Evolutionary conservation across 2,113 vertebrate genomes (phyloP).

Genomic region (Cebus imitator): DNA sequence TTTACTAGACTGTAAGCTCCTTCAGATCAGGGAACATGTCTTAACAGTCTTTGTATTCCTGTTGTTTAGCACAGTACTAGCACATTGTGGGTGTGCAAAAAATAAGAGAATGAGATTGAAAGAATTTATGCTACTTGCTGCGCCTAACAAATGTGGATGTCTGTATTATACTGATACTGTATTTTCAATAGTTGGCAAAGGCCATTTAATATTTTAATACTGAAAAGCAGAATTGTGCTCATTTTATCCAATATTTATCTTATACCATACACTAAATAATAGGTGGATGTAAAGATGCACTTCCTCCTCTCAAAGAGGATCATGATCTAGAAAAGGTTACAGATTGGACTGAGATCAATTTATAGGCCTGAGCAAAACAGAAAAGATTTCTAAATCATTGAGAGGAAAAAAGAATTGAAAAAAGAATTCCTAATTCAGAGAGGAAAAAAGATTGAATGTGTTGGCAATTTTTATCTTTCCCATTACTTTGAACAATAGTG

Average conservation of each 20-base stretch:
- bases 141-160: not conserved
- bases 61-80: not conserved
- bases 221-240: not conserved
- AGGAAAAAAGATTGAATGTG: not conserved
- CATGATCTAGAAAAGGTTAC: not conserved
- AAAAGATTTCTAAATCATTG: constrained; percentile 10
- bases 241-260: not conserved
- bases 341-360: not conserved
- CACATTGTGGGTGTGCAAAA: not conserved
- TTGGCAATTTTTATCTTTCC: not conserved
- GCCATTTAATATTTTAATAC: constrained; percentile 26
- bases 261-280: not conserved
- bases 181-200: constrained; percentile 12
- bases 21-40: not conserved
- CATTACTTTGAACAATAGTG: not conserved
- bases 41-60: not conserved
- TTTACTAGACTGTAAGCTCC: not conserved
- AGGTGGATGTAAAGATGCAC: not conserved
- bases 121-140: not conserved
- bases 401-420: not conserved
- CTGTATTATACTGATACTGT: not conserved
- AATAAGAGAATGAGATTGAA: not conserved
- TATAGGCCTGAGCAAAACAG: constrained; percentile 4
- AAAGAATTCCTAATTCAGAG: not conserved
- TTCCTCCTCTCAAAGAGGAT: not conserved